Conservation (phyloP, 1,140 invertebrate genomes). For the Drosophila varians region DNA sequence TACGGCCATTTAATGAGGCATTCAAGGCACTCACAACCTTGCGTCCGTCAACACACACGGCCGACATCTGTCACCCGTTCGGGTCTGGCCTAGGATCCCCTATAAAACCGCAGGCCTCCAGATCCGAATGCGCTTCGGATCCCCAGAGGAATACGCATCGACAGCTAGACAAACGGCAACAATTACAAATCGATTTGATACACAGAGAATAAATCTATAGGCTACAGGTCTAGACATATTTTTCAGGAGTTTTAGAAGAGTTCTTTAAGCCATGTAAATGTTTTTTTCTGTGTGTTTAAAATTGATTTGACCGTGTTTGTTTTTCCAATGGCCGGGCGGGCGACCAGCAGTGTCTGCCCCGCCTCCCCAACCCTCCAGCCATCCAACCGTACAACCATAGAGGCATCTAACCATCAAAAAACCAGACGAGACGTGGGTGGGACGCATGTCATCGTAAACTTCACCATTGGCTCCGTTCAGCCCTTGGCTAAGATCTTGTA, state of each 20-base stretch:
- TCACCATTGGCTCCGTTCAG: constrained; percentile 69
- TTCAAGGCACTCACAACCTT: constrained; percentile 79
- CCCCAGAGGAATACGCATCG: constrained; percentile 10
- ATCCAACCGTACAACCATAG: constrained; percentile 6
- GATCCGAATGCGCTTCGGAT: constrained; percentile 23
- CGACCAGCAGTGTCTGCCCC: constrained; percentile 51
- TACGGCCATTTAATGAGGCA: constrained; percentile 73
- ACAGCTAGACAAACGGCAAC: constrained; percentile 21
- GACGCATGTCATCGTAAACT: constrained; percentile 83
- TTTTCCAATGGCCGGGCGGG: constrained; percentile 43
- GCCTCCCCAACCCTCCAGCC: constrained; percentile 37
- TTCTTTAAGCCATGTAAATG: background rate
- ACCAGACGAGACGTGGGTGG: constrained; percentile 70
- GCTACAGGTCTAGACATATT: background rate
- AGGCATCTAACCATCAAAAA: constrained; percentile 16
- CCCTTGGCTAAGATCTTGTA: constrained; percentile 31
- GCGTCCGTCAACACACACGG: constrained; percentile 70
- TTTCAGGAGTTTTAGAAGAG: background rate
- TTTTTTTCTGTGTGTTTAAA: constrained; percentile 56
- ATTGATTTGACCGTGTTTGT: constrained; percentile 74
- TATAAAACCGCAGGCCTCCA: constrained; percentile 48
- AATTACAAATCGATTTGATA: constrained; percentile 56
- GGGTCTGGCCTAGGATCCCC: constrained; percentile 16
- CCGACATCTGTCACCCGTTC: constrained; percentile 78
- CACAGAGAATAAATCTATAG: constrained; percentile 7